Percentiles rank a stretch among this genome's conserved stretches.
These are phyloP conservation scores for Helogale parvula DNA, from an alignment of 2,113 vertebrate genomes.

Conservation along the genomic window DNA sequence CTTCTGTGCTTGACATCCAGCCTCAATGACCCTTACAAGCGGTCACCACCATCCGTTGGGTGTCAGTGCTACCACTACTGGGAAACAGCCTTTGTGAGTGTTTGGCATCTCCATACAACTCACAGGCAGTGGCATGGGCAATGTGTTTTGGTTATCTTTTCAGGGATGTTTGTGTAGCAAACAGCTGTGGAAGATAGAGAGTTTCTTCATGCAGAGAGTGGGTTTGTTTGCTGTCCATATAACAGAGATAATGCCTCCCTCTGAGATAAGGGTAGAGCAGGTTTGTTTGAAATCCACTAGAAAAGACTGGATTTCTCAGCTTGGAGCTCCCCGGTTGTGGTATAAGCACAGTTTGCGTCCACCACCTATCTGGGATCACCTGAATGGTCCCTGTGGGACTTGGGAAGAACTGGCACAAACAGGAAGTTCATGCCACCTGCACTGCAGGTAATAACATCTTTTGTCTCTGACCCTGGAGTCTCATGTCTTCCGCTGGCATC, in stretches of 20 bases:
- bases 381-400: background rate
- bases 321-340: background rate
- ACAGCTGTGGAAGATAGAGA: background rate
- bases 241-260: background rate
- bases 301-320: background rate
- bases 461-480: background rate
- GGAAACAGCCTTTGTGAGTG: background rate
- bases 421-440: background rate
- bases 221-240: background rate
- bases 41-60: background rate
- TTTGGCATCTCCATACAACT: background rate
- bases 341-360: background rate
- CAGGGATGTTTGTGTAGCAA: background rate
- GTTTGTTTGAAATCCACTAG: background rate
- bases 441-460: background rate
- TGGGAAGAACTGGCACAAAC: background rate
- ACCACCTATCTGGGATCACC: background rate
- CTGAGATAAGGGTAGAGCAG: background rate
- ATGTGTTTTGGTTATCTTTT: background rate
- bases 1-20: background rate
- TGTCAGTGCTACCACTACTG: background rate
- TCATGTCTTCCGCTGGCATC: background rate
- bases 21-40: background rate
- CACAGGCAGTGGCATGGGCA: background rate
- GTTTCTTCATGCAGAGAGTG: background rate